A percentile compares a stretch with the other conserved stretches of the same genome.
These are phyloP conservation scores for Hydriomena furcata DNA, from an alignment of 2,888 invertebrate genomes.

Conservation along the genomic window DNA sequence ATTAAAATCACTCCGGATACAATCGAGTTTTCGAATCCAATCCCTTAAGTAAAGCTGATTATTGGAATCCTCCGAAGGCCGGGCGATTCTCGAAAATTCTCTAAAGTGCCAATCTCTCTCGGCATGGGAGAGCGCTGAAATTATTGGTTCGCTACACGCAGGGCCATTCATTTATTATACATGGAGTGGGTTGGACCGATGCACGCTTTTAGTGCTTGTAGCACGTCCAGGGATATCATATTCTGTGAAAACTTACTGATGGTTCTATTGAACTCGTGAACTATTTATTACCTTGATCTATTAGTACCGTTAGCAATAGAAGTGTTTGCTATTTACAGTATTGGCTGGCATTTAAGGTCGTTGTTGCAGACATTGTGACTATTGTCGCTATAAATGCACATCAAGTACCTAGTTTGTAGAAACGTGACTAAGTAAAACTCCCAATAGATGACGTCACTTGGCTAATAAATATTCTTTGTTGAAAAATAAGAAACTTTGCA, in stretches of 20 bases:
- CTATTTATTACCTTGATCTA: no score
- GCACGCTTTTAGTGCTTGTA: constrained; percentile 30
- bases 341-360: no score
- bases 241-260: constrained; percentile 45
- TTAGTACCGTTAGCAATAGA: no score
- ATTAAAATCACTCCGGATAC: constrained; percentile 79
- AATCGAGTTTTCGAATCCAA: constrained; percentile 77
- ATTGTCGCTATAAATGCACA: no score
- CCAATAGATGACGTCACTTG: no score
- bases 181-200: constrained; percentile 39
- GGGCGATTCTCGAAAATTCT: constrained; percentile 66
- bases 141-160: constrained; percentile 66
- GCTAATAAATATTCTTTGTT: no score
- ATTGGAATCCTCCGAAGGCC: constrained; percentile 69
- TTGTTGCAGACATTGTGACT: no score
- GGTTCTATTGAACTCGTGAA: constrained; percentile 64
- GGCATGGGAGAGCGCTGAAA: constrained; percentile 57
- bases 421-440: no score
- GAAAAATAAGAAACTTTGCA: no score
- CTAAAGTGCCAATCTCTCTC: constrained; percentile 75
- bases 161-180: constrained; percentile 69
- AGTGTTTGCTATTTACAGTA: no score
- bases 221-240: constrained; percentile 37
- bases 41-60: constrained; percentile 82
- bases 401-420: no score